A percentile compares a stretch with the other conserved stretches of the same genome.
These are phyloP conservation scores for Acomys russatus DNA, from an alignment of 2,797 vertebrate species.

Conservation along the genomic window DNA sequence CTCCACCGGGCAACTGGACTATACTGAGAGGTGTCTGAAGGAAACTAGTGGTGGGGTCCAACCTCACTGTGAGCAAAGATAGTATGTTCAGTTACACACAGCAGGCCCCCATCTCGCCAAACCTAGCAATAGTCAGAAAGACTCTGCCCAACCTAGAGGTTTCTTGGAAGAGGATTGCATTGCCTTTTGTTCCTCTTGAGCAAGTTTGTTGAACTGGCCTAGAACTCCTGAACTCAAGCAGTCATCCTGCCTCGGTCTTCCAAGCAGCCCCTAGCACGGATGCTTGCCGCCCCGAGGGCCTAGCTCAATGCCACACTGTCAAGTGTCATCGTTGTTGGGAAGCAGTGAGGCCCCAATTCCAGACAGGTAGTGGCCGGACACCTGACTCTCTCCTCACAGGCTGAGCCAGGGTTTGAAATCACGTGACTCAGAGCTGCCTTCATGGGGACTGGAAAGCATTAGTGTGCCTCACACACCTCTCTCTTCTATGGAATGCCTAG, in stretches of 20 bases:
- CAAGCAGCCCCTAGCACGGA: neutral
- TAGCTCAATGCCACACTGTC: neutral
- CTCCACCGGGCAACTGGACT: neutral
- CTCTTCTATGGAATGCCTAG: slow-evolving; percentile 80
- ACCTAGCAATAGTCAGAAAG: neutral
- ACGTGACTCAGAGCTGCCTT: slow-evolving; percentile 78
- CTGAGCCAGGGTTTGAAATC: slow-evolving; percentile 18
- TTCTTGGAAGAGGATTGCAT: neutral
- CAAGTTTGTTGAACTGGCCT: neutral
- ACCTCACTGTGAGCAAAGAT: neutral
- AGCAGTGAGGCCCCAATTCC: neutral
- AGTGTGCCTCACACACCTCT: slow-evolving; percentile 76
- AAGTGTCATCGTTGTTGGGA: no score
- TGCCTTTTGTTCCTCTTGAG: neutral
- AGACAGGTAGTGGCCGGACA: neutral
- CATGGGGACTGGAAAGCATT: slow-evolving; percentile 86
- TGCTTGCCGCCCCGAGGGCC: fast-evolving
- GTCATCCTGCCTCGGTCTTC: neutral
- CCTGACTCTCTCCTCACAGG: neutral
- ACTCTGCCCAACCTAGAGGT: neutral
- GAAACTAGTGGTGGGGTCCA: neutral
- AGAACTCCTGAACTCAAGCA: neutral
- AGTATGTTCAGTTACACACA: neutral
- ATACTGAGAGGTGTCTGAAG: neutral
- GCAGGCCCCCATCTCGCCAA: neutral